Evolutionary conservation across 2,797 vertebrate species (phyloP).

Genomic region (Tamandua tetradactyla): DNA sequence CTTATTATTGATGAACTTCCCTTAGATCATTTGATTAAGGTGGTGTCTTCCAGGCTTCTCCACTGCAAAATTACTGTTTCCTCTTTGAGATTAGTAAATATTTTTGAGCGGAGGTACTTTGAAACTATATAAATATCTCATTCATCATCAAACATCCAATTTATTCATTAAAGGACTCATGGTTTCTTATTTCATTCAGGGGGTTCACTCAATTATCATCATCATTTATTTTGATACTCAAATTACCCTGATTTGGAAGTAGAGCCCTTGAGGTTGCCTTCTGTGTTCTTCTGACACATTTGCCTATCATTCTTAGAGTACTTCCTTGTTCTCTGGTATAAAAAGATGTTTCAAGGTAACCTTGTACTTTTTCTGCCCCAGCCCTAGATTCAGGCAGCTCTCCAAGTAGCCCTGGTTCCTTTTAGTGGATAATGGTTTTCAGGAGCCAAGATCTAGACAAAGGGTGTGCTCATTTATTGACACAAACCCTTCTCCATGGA

Average conservation of each 20-base stretch:
- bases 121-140: constrained; percentile 1
- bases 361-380: not conserved
- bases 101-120: not conserved
- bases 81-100: not conserved
- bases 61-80: too few species aligned
- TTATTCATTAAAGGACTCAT: not conserved
- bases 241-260: not conserved
- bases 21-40: not conserved
- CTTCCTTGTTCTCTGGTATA: not conserved
- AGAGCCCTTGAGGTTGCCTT: not conserved
- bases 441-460: not conserved
- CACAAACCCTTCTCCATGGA: too few species aligned
- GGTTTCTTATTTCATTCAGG: not conserved
- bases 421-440: not conserved
- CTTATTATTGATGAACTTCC: not conserved
- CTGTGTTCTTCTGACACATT: not conserved
- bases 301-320: not conserved
- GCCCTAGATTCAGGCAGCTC: not conserved
- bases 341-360: not conserved
- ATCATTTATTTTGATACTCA: constrained; percentile 23
- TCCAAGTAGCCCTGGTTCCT: not conserved
- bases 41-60: not conserved
- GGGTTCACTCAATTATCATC: not conserved
- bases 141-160: not conserved
- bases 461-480: not conserved